Evolutionary conservation across 2,888 invertebrate species (phyloP).

Genomic region (Atrina japonica): DNA sequence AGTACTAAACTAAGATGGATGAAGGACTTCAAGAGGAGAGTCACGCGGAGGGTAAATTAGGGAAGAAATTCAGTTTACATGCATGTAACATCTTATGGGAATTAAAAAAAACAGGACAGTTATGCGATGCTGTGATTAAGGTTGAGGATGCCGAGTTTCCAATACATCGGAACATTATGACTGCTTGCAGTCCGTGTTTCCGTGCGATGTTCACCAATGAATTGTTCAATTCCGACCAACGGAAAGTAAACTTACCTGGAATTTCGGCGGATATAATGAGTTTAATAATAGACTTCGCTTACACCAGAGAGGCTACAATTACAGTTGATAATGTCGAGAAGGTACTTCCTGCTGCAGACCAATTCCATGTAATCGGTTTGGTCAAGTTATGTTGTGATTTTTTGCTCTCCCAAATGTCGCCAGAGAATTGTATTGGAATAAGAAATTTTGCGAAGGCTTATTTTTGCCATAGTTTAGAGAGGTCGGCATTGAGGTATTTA

Average conservation of each 20-base stretch:
- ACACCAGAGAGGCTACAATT: conserved; percentile 89
- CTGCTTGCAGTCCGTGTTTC: conserved; percentile 94
- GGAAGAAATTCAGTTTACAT: conserved; percentile 90
- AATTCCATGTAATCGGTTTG: conserved; percentile 91
- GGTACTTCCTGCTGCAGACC: conserved; percentile 90
- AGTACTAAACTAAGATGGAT: conserved; percentile 1
- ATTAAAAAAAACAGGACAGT: conserved; percentile 89
- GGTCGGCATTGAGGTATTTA: conserved; percentile 86
- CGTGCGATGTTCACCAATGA: conserved; percentile 92
- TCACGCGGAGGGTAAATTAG: conserved; percentile 29
- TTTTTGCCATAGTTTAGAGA: conserved; percentile 88
- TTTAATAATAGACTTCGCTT: conserved; percentile 91
- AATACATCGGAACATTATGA: conserved; percentile 86
- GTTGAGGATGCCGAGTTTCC: conserved; percentile 91
- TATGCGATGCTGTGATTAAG: conserved; percentile 92
- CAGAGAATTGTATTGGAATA: conserved; percentile 91
- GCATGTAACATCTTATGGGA: conserved; percentile 92
- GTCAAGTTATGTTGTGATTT: conserved; percentile 90
- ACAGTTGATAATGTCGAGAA: conserved; percentile 88
- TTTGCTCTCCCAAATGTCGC: conserved; percentile 86
- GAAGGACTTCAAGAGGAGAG: background rate
- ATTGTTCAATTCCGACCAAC: conserved; percentile 79
- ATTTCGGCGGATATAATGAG: conserved; percentile 90
- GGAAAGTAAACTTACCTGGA: conserved; percentile 68
- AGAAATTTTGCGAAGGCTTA: conserved; percentile 90